Evolutionary conservation across 2,888 invertebrate species (phyloP), one percentile per base, ranked within the genome.

Genomic region (Leucozona laternaria): DNA sequence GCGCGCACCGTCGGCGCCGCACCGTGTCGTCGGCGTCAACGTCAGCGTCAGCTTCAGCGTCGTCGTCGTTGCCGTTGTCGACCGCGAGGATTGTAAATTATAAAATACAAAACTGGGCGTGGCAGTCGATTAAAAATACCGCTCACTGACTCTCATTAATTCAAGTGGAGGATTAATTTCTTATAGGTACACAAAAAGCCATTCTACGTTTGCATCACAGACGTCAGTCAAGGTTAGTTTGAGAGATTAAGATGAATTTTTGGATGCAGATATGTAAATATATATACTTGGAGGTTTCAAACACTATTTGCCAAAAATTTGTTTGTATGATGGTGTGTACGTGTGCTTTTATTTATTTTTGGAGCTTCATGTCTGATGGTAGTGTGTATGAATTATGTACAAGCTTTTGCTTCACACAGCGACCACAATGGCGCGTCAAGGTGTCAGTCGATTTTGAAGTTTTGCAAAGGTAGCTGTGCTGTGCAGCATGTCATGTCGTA

Each of bases 141-240:
- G 48, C 70, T 73, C 73, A 72, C 72, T 66, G 58, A 50, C 31
- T 66, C 71, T 15, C 17, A 60, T 53, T 60, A 75, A 81, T 70
- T 70, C 22, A 58, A 75, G 43, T 28, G 48, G 40, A 73, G 37
- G 37, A 37, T 48, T 60, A 77, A 58, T 58, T 37, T 34, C 20
- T n/a, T 43, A 7, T 43, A 31, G n/a, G n/a, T n/a, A 28, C 48
- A 28, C 31, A 25, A 62, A 76, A 71, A n/a, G 22, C 5, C 43
- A 50, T 76, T 53, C 31, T 31, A 31, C 2, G 2, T 53, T 55
- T 45, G 25, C 34, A 37, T 17, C 7, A 58, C 40, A 11, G 66
- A 48, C 77, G 58, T 55, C 50, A 68, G 79, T 79, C 83, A 84
- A 84, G 83, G 83, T 84, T 79, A 84, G 48, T 60, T 28, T 64